These are phyloP conservation scores for Polydrusus pterygomalis DNA, from an alignment of 2,888 invertebrate genomes.

Conservation along the genomic window DNA sequence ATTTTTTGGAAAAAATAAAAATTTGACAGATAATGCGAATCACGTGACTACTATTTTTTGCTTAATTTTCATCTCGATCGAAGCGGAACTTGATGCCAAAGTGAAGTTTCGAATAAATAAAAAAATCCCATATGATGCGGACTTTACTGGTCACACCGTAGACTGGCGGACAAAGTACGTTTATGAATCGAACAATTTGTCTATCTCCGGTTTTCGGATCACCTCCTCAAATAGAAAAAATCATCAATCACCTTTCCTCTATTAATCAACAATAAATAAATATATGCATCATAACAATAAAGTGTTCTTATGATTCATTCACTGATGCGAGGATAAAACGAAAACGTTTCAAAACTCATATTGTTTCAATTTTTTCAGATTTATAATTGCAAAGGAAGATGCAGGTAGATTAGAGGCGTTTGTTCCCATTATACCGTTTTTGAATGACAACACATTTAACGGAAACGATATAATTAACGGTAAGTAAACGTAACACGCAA, in stretches of 20 bases:
- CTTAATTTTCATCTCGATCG: no score
- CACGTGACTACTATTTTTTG: no score
- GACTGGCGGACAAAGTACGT: no score
- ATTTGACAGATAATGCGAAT: no score
- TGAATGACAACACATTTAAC: neutral
- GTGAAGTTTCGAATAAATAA: no score
- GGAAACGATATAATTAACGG: neutral
- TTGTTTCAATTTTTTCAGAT: slow-evolving; percentile 46
- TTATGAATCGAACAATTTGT: no score
- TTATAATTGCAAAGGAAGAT: slow-evolving; percentile 45
- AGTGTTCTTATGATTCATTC: slow-evolving; percentile 13
- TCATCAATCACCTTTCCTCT: slow-evolving; percentile 17
- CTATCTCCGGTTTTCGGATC: no score
- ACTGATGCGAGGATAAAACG: slow-evolving; percentile 28
- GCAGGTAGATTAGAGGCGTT: slow-evolving; percentile 49
- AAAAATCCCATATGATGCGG: no score
- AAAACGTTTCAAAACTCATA: slow-evolving; percentile 45
- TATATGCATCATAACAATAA: slow-evolving; percentile 19
- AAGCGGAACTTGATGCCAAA: no score
- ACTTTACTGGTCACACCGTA: no score
- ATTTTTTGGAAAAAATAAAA: no score
- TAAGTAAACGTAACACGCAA: neutral
- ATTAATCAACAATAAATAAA: slow-evolving; percentile 35
- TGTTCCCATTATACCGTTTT: neutral
- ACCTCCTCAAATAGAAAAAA: neutral